Evolutionary conservation across 2,888 invertebrate genomes (phyloP).

Genomic region (Eueremaeus valkanovi): DNA sequence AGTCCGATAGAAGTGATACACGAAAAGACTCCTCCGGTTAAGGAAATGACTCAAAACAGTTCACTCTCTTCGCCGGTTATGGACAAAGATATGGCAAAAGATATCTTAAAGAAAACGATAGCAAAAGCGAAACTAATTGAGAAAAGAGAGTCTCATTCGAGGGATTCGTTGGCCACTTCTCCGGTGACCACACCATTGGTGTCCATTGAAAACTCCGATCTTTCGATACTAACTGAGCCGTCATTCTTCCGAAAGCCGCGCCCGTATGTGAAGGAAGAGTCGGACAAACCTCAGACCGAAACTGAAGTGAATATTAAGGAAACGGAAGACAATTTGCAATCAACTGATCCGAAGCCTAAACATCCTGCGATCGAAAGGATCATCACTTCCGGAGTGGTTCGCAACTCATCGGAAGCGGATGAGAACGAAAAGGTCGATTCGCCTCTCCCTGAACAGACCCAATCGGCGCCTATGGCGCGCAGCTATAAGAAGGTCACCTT

Average conservation of each 20-base stretch:
- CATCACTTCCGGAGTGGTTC: not conserved
- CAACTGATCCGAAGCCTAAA: not conserved
- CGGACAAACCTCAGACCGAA: not conserved
- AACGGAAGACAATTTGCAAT: not conserved
- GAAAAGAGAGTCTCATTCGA: slow-evolving; percentile 37
- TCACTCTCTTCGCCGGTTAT: not conserved
- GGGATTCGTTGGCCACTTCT: not conserved
- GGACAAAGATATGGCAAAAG: slow-evolving; percentile 41
- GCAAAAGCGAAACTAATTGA: slow-evolving; percentile 40
- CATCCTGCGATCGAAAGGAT: not conserved
- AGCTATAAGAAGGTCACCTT: slow-evolving; percentile 48
- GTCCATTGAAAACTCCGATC: slow-evolving; percentile 38
- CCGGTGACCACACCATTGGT: slow-evolving; percentile 36
- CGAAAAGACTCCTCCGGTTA: slow-evolving; percentile 35
- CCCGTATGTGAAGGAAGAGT: slow-evolving; percentile 24
- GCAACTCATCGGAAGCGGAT: not conserved
- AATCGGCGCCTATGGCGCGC: slow-evolving; percentile 46
- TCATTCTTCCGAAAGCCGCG: slow-evolving; percentile 16
- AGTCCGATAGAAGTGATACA: not conserved
- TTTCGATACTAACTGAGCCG: slow-evolving; percentile 20
- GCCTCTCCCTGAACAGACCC: not conserved
- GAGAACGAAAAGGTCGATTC: not conserved
- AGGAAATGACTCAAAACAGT: slow-evolving; percentile 28
- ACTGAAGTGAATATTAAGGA: not conserved
- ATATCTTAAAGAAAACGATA: slow-evolving; percentile 39